Conservation (phyloP, 2,113 vertebrate species). For the Indicator indicator region DNA sequence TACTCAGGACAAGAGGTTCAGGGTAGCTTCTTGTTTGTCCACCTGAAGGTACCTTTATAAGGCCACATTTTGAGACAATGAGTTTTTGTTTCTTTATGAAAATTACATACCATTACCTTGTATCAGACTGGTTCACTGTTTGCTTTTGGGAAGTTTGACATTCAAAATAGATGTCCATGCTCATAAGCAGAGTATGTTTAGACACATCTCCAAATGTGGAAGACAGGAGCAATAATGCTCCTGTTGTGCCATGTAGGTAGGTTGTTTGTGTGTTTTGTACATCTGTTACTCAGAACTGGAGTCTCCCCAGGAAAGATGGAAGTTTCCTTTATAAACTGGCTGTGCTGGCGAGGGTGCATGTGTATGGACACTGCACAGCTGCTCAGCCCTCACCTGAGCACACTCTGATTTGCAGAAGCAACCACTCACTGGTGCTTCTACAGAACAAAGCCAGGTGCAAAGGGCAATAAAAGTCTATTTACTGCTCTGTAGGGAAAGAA, state of each 20-base stretch:
- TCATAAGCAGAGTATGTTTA: neutral
- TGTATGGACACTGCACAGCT: neutral
- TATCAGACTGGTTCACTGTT: neutral
- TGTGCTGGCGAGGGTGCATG: accelerated
- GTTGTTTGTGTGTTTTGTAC: neutral
- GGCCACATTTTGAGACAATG: neutral
- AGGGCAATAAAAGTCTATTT: neutral
- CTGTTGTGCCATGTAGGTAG: neutral
- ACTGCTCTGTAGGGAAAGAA: neutral
- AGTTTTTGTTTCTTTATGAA: neutral
- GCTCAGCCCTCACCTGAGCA: neutral
- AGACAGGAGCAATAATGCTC: neutral
- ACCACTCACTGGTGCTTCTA: neutral
- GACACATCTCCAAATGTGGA: accelerated
- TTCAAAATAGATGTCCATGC: neutral
- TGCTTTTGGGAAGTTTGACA: neutral
- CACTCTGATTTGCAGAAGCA: neutral
- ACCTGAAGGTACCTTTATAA: neutral
- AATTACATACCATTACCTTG: neutral
- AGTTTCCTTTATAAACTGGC: neutral
- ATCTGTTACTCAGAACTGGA: neutral
- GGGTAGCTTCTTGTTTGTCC: neutral
- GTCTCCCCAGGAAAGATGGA: neutral
- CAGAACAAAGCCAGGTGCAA: neutral
- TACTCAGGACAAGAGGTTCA: neutral